Evolutionary conservation across 2,888 invertebrate genomes (phyloP).

Genomic region (Podotricha telesiphe): DNA sequence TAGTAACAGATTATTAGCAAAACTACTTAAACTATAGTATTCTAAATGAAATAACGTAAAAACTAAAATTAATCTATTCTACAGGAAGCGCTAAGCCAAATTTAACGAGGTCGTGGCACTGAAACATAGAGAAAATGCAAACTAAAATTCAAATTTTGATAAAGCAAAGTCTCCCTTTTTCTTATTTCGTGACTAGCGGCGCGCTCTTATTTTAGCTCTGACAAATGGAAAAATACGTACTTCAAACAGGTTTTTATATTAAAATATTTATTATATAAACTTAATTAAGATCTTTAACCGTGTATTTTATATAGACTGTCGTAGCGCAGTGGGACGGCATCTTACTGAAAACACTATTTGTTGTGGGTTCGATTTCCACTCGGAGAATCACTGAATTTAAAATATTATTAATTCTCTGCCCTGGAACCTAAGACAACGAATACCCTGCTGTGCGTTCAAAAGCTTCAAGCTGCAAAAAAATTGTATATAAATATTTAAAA

Average conservation of each 20-base stretch:
- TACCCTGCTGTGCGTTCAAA: too few relatives aligned
- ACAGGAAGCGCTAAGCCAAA: conserved; percentile 8
- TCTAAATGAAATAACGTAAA: background rate
- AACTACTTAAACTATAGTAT: background rate
- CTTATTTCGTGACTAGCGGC: background rate
- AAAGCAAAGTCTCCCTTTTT: conserved; percentile 9
- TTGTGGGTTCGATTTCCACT: too few relatives aligned
- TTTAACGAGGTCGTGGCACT: conserved; percentile 18
- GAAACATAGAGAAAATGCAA: conserved; percentile 16
- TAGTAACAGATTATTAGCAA: background rate
- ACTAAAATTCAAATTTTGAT: conserved; percentile 21
- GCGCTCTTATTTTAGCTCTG: conserved; percentile 8
- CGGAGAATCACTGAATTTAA: too few relatives aligned
- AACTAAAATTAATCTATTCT: conserved; percentile 8
- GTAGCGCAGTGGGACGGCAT: too few relatives aligned
- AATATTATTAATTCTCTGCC: too few relatives aligned
- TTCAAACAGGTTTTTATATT: conserved; percentile 5
- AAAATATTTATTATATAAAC: conserved; percentile 9
- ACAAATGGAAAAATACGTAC: conserved; percentile 8
- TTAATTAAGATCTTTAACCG: background rate
- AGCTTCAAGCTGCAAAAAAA: too few relatives aligned
- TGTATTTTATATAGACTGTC: too few relatives aligned
- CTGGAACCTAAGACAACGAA: too few relatives aligned
- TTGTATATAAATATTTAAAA: too few relatives aligned
- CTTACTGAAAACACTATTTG: too few relatives aligned